A percentile compares a stretch with the other conserved stretches of the same genome.
phyloP scores from a whole-genome alignment of 2,888 invertebrate genomes.

The Idaea dimidiata region DNA sequence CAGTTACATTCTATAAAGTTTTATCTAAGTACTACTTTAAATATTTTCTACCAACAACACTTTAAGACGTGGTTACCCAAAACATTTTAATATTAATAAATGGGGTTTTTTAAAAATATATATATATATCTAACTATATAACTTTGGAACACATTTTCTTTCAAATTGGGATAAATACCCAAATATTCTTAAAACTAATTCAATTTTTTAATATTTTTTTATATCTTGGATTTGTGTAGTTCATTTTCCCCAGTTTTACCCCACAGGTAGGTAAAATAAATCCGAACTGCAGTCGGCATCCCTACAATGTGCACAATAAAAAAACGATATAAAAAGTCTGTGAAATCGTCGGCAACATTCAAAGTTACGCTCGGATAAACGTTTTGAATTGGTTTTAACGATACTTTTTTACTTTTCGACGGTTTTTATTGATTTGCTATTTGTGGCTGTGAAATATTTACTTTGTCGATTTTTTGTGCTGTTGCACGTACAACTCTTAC shows the following conservation, averaged over 20 bases:
- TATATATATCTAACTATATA: too few relatives aligned
- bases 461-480: too few relatives aligned
- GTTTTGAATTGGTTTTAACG: constrained; percentile 36
- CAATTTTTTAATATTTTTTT: not conserved
- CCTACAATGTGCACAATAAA: constrained; percentile 17
- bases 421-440: not conserved
- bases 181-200: not conserved
- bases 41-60: too few relatives aligned
- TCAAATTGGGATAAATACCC: too few relatives aligned
- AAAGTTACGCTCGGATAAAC: constrained; percentile 40
- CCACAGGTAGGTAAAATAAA: constrained; percentile 14
- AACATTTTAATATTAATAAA: too few relatives aligned
- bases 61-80: too few relatives aligned
- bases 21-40: too few relatives aligned
- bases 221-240: not conserved
- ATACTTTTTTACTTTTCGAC: constrained; percentile 15
- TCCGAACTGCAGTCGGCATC: constrained; percentile 23
- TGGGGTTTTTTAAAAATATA: too few relatives aligned
- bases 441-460: not conserved
- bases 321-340: constrained; percentile 26
- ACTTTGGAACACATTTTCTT: too few relatives aligned
- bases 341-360: constrained; percentile 32
- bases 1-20: too few relatives aligned
- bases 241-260: not conserved
- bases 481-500: too few relatives aligned